A percentile compares a stretch with the other conserved stretches of the same genome.
Evolutionary conservation across 2,797 vertebrate species (phyloP).

Genomic region (Oryzias sinensis): DNA sequence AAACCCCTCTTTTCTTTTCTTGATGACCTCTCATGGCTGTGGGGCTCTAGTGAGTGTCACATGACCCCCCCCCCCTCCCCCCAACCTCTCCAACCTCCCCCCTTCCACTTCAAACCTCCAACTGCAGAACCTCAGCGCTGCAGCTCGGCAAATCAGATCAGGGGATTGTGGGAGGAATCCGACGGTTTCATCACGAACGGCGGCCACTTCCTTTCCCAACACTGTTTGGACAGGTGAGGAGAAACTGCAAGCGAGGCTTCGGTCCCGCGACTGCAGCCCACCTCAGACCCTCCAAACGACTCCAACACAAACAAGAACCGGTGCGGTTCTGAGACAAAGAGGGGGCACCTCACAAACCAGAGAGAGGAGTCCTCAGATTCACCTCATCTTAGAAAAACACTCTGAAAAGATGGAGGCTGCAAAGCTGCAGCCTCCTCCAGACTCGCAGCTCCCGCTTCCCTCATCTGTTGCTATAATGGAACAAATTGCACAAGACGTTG

Average conservation of each 20-base stretch:
- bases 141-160: constrained; percentile 64
- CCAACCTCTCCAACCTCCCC: constrained; percentile 19
- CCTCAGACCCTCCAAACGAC: constrained; percentile 50
- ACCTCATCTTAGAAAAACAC: constrained; percentile 61
- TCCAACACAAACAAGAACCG: constrained; percentile 76
- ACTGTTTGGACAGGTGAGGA: constrained; percentile 82
- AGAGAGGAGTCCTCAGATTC: constrained; percentile 57
- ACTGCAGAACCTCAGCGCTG: constrained; percentile 33
- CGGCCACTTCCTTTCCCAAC: constrained; percentile 71
- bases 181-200: constrained; percentile 63
- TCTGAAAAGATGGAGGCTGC: constrained; percentile 28
- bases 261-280: constrained; percentile 57
- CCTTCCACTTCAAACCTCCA: constrained; percentile 33
- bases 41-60: constrained; percentile 20
- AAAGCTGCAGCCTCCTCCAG: constrained; percentile 27
- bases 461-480: constrained; percentile 56
- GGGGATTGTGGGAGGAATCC: constrained; percentile 33
- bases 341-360: constrained; percentile 50
- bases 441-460: constrained; percentile 2
- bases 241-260: constrained; percentile 78
- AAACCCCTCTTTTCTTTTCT: constrained; percentile 7
- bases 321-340: constrained; percentile 56
- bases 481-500: constrained; percentile 36
- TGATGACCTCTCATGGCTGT: constrained; percentile 37
- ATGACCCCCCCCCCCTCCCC: constrained; percentile 20